Conservation (phyloP, 2,797 vertebrate species). For the Sciurus carolinensis region DNA sequence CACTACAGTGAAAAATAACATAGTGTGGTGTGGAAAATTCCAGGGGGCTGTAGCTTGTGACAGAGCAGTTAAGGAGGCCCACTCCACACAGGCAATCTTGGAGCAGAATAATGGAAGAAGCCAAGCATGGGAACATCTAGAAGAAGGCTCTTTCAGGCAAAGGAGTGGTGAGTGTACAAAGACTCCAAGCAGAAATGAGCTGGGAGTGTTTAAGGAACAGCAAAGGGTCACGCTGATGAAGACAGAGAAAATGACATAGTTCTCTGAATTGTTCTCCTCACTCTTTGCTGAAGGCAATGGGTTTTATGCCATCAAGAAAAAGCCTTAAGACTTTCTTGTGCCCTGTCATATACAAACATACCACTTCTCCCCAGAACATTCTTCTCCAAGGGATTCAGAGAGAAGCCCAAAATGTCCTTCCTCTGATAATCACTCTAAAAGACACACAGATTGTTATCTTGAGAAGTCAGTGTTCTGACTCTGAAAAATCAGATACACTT, state of each 20-base stretch:
- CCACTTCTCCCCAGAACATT: neutral
- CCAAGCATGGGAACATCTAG: neutral
- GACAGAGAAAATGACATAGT: accelerated
- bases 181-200: neutral
- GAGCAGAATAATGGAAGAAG: neutral
- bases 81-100: neutral
- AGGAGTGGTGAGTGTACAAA: neutral
- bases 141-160: neutral
- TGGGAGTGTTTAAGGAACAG: neutral
- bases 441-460: neutral
- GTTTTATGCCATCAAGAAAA: neutral
- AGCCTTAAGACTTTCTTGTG: neutral
- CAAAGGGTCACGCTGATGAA: neutral
- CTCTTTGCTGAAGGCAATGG: neutral
- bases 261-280: neutral
- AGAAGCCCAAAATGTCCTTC: neutral
- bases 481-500: neutral
- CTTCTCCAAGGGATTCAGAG: neutral
- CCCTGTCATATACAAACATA: neutral
- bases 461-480: neutral
- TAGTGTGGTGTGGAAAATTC: neutral
- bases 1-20: neutral
- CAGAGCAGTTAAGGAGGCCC: neutral
- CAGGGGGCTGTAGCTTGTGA: neutral
- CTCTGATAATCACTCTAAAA: neutral